Conservation (phyloP, 1,140 invertebrate species). For the Pseudomyrmex concolor region DNA sequence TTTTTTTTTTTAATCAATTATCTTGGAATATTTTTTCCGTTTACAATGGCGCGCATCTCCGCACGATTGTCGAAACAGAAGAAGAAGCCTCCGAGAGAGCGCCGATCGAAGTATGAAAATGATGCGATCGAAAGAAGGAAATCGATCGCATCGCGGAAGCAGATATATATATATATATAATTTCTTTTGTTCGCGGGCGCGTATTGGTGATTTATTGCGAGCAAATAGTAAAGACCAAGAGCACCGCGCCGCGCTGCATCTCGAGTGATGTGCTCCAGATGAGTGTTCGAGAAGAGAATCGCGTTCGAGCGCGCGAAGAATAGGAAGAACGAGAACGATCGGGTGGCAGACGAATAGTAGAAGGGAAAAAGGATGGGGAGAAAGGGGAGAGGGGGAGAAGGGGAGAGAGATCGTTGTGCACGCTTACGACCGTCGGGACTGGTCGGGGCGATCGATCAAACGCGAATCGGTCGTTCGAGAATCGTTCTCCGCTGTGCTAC, state of each 20-base stretch:
- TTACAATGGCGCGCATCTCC: background rate
- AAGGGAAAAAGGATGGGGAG: constrained; percentile 19
- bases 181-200: constrained; percentile 43
- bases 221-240: constrained; percentile 64
- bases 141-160: constrained; percentile 34
- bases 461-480: constrained; percentile 68
- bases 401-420: constrained; percentile 35
- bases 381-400: constrained; percentile 18
- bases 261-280: constrained; percentile 47
- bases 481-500: constrained; percentile 49
- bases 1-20: background rate
- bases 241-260: constrained; percentile 41
- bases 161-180: constrained; percentile 53
- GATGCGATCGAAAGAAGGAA: constrained; percentile 47
- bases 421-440: constrained; percentile 64
- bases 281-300: constrained; percentile 37
- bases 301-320: constrained; percentile 3
- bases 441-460: constrained; percentile 72
- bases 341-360: no score
- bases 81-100: background rate
- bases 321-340: constrained; percentile 44
- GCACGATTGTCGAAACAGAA: background rate
- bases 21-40: background rate
- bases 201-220: constrained; percentile 66
- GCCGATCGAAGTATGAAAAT: constrained; percentile 46